These are phyloP conservation scores for Alcedo atthis DNA, from an alignment of 2,797 vertebrate species.

Conservation along the genomic window DNA sequence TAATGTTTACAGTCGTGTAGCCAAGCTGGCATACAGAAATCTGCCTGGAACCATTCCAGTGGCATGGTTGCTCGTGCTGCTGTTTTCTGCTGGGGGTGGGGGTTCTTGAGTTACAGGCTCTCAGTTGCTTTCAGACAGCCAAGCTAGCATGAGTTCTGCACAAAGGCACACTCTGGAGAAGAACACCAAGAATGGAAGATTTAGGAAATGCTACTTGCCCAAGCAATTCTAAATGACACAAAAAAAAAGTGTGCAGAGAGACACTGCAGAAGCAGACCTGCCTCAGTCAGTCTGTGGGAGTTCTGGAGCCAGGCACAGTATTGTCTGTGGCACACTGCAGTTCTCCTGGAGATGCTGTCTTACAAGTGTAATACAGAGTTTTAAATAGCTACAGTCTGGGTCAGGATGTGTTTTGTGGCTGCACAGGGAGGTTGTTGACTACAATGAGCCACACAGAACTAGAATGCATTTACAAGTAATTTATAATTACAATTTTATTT, in stretches of 20 bases:
- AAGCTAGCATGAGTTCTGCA: neutral
- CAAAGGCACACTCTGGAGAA: neutral
- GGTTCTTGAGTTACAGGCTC: neutral
- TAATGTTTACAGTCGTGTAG: neutral
- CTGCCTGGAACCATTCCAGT: slow-evolving; percentile 18
- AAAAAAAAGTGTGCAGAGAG: neutral
- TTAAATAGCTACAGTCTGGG: neutral
- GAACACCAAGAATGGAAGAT: neutral
- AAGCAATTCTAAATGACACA: neutral
- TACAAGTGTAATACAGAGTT: neutral
- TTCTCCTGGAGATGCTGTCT: neutral
- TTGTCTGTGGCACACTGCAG: neutral
- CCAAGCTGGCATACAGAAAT: neutral
- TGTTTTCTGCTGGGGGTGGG: neutral
- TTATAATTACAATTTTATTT: neutral
- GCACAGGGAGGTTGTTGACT: neutral
- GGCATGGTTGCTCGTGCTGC: neutral
- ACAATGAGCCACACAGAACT: neutral
- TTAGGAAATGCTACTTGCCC: neutral
- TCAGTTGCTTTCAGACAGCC: neutral
- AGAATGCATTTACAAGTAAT: neutral
- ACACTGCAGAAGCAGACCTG: neutral
- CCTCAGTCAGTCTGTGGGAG: neutral
- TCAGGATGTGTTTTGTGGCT: neutral
- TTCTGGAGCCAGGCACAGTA: neutral